A percentile compares a stretch with the other conserved stretches of the same genome.
Conservation (phyloP, 2,888 invertebrate species). For the Lampropteryx suffumata region DNA sequence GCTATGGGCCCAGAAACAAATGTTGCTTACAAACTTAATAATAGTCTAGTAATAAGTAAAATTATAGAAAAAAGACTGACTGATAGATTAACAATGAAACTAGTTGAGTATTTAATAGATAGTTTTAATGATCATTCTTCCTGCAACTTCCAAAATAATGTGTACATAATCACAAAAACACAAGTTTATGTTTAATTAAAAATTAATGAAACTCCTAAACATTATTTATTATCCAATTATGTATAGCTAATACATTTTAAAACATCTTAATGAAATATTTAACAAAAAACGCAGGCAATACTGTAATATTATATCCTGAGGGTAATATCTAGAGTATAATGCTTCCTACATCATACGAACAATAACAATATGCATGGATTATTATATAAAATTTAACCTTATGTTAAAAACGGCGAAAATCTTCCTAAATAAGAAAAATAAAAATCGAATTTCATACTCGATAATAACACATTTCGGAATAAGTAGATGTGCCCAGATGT, state of each 20-base stretch:
- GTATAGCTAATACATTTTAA: constrained; percentile 64
- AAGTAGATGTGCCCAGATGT: constrained; percentile 42
- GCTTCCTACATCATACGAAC: constrained; percentile 57
- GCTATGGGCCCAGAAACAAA: not conserved
- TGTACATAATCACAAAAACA: constrained; percentile 72
- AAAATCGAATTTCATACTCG: constrained; percentile 4
- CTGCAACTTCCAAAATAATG: constrained; percentile 75
- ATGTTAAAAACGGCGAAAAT: constrained; percentile 54
- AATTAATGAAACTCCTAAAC: constrained; percentile 60
- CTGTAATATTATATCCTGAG: constrained; percentile 51
- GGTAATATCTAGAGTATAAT: constrained; percentile 54
- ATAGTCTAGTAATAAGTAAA: too few species aligned
- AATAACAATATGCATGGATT: constrained; percentile 65
- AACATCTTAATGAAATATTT: constrained; percentile 65
- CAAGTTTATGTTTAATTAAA: constrained; percentile 51
- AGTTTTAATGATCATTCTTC: constrained; percentile 79
- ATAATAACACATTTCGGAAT: constrained; percentile 39
- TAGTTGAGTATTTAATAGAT: constrained; percentile 62
- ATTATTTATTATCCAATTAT: constrained; percentile 58
- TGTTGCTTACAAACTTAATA: too few species aligned
- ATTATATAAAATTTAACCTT: constrained; percentile 58
- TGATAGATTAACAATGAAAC: constrained; percentile 39
- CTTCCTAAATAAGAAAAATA: constrained; percentile 23
- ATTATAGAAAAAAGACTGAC: too few species aligned
- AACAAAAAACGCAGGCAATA: constrained; percentile 64